Conservation (phyloP, 64 coral and sea anemone genomes). For the Acropora yongei region DNA sequence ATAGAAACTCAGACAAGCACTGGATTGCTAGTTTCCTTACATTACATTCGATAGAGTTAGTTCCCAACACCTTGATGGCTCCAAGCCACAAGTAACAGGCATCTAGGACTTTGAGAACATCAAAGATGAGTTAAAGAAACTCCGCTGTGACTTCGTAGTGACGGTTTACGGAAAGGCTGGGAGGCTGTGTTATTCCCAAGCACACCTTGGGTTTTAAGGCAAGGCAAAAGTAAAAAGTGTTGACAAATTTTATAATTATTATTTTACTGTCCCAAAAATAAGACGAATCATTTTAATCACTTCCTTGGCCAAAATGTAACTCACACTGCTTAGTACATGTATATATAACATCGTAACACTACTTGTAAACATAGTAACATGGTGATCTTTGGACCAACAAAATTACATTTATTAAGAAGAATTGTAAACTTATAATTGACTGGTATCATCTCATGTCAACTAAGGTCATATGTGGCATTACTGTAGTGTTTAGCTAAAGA, state of each 20-base stretch:
- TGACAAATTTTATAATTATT: neutral
- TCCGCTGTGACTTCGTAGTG: neutral
- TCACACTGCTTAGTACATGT: too few species aligned
- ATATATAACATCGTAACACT: too few species aligned
- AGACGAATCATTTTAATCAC: too few species aligned
- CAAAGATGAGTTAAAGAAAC: constrained; percentile 35
- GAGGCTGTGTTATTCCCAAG: neutral
- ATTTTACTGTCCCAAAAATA: neutral
- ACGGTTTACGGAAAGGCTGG: neutral
- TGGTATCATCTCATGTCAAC: too few species aligned
- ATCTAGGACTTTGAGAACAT: constrained; percentile 56
- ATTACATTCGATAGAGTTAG: constrained; percentile 47
- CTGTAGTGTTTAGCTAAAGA: too few species aligned
- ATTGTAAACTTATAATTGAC: too few species aligned
- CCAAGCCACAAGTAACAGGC: constrained; percentile 30
- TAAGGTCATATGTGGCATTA: too few species aligned
- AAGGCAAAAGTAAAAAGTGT: too few species aligned
- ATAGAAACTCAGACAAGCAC: constrained; percentile 23
- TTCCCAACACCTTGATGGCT: constrained; percentile 49
- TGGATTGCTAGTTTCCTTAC: constrained; percentile 55
- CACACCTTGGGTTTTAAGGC: neutral
- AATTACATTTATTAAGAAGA: too few species aligned
- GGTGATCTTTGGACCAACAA: too few species aligned
- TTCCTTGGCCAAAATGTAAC: too few species aligned
- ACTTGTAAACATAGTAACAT: too few species aligned